Percentiles rank a stretch among this genome's conserved stretches.
These are phyloP conservation scores for Cosmopolites sordidus DNA, from an alignment of 2,888 invertebrate species.

Conservation along the genomic window DNA sequence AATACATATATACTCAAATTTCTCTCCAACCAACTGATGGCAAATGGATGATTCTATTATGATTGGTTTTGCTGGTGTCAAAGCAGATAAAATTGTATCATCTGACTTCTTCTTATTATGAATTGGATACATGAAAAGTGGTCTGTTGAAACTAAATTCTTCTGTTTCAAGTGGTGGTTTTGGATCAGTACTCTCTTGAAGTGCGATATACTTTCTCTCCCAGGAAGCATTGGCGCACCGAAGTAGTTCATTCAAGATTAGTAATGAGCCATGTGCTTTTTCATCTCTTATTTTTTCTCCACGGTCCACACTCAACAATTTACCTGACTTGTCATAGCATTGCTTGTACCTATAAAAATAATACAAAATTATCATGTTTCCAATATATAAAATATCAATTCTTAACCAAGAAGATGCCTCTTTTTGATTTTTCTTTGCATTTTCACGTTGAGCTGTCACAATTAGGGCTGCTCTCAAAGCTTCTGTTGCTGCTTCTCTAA, in stretches of 20 bases:
- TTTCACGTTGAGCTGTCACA: slow-evolving; percentile 93
- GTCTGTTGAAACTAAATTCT: slow-evolving; percentile 40
- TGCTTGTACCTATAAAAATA: slow-evolving; percentile 66
- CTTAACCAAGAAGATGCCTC: slow-evolving; percentile 23
- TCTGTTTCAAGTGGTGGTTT: slow-evolving; percentile 38
- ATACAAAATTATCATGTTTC: background rate
- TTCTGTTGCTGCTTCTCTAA: slow-evolving; percentile 89
- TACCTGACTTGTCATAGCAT: slow-evolving; percentile 86
- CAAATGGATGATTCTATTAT: slow-evolving; percentile 86
- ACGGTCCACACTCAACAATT: slow-evolving; percentile 68
- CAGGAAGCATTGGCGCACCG: slow-evolving; percentile 84
- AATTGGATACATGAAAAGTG: slow-evolving; percentile 46
- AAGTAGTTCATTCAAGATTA: slow-evolving; percentile 90
- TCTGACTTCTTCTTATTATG: slow-evolving; percentile 46
- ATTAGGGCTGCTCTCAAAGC: slow-evolving; percentile 92
- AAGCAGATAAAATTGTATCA: slow-evolving; percentile 46
- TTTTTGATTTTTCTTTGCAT: slow-evolving; percentile 85
- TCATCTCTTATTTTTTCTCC: slow-evolving; percentile 83
- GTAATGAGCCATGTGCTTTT: slow-evolving; percentile 84
- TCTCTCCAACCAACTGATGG: slow-evolving; percentile 72
- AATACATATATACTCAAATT: slow-evolving; percentile 74
- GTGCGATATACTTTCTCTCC: slow-evolving; percentile 74
- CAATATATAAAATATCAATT: background rate
- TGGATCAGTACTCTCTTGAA: slow-evolving; percentile 54
- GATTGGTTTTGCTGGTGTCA: slow-evolving; percentile 54